phyloP scores from a whole-genome alignment of 1,140 invertebrate genomes.

The Conus betulinus region DNA sequence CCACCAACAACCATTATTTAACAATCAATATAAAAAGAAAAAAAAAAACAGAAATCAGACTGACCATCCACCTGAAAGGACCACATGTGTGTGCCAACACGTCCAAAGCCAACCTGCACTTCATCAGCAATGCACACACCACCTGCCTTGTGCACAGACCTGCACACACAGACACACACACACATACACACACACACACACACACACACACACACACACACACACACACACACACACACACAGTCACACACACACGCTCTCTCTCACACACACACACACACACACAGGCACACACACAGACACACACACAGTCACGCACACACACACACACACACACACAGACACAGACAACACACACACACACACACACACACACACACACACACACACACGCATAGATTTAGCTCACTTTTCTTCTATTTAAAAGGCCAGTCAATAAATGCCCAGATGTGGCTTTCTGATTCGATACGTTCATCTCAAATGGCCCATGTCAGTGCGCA shows the following conservation, averaged over 20 bases:
- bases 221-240: constrained; percentile 9
- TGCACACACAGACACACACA: constrained; percentile 28
- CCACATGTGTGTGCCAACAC: constrained; percentile 97
- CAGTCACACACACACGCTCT: too few species aligned
- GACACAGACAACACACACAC: too few species aligned
- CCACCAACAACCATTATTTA: too few species aligned
- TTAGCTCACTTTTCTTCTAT: too few species aligned
- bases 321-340: too few species aligned
- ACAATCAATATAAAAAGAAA: not conserved
- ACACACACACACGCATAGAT: too few species aligned
- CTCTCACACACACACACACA: not conserved
- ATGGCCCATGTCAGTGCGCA: too few species aligned
- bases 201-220: not conserved
- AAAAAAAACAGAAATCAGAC: not conserved
- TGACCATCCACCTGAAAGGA: constrained; percentile 93
- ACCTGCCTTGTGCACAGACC: constrained; percentile 83
- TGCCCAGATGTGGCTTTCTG: too few species aligned
- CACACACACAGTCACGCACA: too few species aligned
- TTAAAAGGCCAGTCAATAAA: too few species aligned
- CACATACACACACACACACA: not conserved
- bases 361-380: too few species aligned
- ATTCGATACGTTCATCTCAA: too few species aligned
- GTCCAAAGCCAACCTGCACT: constrained; percentile 98
- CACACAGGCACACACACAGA: not conserved
- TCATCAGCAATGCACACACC: constrained; percentile 98